These are phyloP conservation scores for Dicaeum eximium DNA, from an alignment of 2,113 vertebrate species.

Conservation along the genomic window DNA sequence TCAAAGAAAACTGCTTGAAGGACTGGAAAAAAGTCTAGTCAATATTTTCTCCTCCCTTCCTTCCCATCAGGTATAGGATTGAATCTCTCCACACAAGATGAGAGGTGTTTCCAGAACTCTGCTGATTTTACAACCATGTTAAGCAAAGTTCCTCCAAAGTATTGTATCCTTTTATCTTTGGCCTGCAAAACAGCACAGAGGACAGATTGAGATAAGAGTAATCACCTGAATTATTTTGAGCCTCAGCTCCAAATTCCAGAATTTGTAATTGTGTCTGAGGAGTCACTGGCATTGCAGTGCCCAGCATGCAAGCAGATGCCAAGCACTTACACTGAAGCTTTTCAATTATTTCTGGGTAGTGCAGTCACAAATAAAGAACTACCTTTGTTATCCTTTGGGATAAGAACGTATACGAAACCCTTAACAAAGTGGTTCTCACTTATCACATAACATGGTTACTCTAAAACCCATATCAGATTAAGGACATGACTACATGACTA, in stretches of 20 bases:
- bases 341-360: neutral
- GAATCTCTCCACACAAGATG: neutral
- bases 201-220: neutral
- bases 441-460: neutral
- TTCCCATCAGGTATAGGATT: neutral
- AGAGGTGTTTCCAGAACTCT: neutral
- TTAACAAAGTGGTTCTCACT: neutral
- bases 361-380: neutral
- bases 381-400: neutral
- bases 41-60: neutral
- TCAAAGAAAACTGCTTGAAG: neutral
- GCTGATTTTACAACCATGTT: neutral
- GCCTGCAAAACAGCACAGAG: neutral
- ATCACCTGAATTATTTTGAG: neutral
- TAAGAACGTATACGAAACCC: neutral
- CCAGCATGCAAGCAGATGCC: neutral
- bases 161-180: neutral
- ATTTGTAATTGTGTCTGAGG: neutral
- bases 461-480: neutral
- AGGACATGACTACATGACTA: neutral
- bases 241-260: neutral
- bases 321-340: neutral
- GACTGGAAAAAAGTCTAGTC: neutral
- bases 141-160: neutral
- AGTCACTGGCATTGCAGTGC: rapidly evolving